Evolutionary conservation across 2,888 invertebrate species (phyloP).

Genomic region (Dione juno): DNA sequence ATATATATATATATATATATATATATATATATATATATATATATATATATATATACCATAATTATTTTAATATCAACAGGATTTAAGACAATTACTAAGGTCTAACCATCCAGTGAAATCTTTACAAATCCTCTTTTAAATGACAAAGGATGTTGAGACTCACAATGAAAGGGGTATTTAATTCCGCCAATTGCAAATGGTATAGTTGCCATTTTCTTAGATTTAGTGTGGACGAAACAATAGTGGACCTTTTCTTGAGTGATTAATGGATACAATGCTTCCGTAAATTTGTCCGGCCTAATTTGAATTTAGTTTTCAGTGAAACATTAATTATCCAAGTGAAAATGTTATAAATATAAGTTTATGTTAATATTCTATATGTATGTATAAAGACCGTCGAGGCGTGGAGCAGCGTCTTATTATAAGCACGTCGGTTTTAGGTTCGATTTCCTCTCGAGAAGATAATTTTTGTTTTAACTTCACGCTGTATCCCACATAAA

Average conservation of each 20-base stretch:
- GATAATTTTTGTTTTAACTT: too few relatives aligned
- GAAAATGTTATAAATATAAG: neutral
- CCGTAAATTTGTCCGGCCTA: constrained; percentile 57
- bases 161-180: constrained; percentile 43
- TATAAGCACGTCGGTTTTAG: too few relatives aligned
- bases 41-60: neutral
- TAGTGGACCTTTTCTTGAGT: constrained; percentile 69
- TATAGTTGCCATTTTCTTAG: constrained; percentile 58
- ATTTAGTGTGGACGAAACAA: constrained; percentile 68
- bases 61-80: neutral
- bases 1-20: too few relatives aligned
- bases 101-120: neutral
- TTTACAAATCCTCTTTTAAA: constrained; percentile 22
- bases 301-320: constrained; percentile 22
- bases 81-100: neutral
- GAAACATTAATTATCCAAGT: neutral
- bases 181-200: constrained; percentile 37
- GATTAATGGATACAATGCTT: constrained; percentile 72
- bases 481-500: too few relatives aligned
- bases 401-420: too few relatives aligned
- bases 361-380: too few relatives aligned
- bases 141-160: constrained; percentile 35
- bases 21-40: too few relatives aligned
- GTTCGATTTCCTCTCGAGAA: too few relatives aligned
- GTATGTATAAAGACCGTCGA: too few relatives aligned